Base-by-base conservation (phyloP, 1,140 invertebrate genomes). In the Chrysoperla carnea region DNA sequence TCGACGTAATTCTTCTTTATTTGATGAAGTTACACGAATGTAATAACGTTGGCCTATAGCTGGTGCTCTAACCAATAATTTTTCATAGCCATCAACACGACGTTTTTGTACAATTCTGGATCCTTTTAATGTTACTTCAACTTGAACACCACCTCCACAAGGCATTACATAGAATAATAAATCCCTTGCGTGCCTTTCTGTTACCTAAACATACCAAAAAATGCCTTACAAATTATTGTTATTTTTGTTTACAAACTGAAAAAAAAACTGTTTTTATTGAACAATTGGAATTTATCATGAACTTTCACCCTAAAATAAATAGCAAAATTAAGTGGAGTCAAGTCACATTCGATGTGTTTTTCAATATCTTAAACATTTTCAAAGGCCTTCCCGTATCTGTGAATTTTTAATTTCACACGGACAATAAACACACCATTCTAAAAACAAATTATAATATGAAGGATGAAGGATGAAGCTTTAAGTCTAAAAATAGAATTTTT, bases 91-190 rank as follows among this genome's bases (percentile, higher is more conserved):
- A 29, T 59, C 52, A 1, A 63, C 47, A n/a, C 48, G 44, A 35
- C 47, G 47, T 13, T 49, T 48, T 7, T 48, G 40, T 13, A 54
- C 35, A 6, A 61, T 45, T 6, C 42, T 42, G 23, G 54, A 33
- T 31, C 45, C 43, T 40, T 55, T 51, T 7, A 51, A 31, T n/a
- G 39, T 45, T 6, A 59, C 44, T 36, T 59, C 53, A 7, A 58
- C 53, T 17, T 59, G 50, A 14, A 63, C 56, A 8, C 54, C 53
- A 13, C 61, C 62, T 6, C 61, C 63, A 50, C 66, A 68, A 9
- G 64, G 59, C 53, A 66, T 61, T 2, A 67, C 51, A 28, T 61
- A 64, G 42, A 66, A 50, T 11, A 33, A 11, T 33, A 33, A 33
- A 11, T 33, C 31, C 4, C 31, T 9, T 33, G 31, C 31, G 6